Evolutionary conservation across 2,113 vertebrate species (phyloP).

Genomic region (Herpetotheres cachinnans): DNA sequence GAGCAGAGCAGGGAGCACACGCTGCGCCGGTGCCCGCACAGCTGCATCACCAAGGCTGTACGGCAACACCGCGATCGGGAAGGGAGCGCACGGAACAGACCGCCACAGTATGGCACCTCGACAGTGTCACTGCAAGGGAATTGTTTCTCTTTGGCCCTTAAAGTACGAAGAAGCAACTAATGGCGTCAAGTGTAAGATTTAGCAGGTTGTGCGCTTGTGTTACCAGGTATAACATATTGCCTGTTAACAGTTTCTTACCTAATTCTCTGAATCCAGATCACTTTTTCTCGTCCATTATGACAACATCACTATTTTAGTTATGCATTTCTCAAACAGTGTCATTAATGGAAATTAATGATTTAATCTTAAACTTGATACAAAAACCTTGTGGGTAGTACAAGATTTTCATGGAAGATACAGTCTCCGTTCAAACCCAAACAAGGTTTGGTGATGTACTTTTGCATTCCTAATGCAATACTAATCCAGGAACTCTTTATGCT

Average conservation of each 20-base stretch:
- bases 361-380: not conserved
- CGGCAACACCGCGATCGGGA: not conserved
- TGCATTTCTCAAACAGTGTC: not conserved
- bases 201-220: not conserved
- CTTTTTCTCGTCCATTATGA: not conserved
- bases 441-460: not conserved
- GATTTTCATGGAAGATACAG: not conserved
- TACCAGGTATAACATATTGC: not conserved
- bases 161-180: not conserved
- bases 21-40: not conserved
- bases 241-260: not conserved
- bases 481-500: not conserved
- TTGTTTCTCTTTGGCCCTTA: slow-evolving; percentile 5
- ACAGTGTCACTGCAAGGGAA: not conserved
- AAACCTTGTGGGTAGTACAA: not conserved
- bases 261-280: not conserved
- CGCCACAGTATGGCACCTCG: not conserved
- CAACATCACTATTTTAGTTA: not conserved
- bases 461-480: not conserved
- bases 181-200: not conserved
- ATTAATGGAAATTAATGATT: not conserved
- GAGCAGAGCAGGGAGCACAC: not conserved
- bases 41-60: not conserved
- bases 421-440: not conserved
- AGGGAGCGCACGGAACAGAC: not conserved